Evolutionary conservation across 2,888 invertebrate species (phyloP), one percentile per base, ranked within the genome.

Genomic region (Buathra laborator): DNA sequence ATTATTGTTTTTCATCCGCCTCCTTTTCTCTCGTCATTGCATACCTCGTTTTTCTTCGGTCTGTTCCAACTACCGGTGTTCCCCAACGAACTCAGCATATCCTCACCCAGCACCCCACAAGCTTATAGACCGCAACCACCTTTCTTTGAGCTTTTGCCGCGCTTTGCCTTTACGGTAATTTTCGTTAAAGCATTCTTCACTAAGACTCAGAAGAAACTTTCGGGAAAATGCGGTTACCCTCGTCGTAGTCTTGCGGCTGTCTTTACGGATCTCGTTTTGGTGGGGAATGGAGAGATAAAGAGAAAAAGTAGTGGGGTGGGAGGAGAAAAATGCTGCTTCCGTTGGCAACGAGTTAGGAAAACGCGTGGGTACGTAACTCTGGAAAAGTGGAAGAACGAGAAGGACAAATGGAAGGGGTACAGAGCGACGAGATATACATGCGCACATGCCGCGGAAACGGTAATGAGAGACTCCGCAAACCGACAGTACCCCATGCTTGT

Each of bases 401-500:
- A 68, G 80, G 81, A 72, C 75, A 67, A 62, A 62, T 44, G 29
- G 37, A 19, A 16, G n/a, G 70, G 1, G 12, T 48, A 24, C 12
- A 72, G 66, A 66, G 24, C 14, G n/a, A 72, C 62, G 46, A 32
- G 51, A 79, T 19, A 37, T 59, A 29, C 44, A n/a, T 9, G 14
- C 32, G 29, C 44, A 79, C 74, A 80, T 75, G 71, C 46, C 46
- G 48, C 51, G 66, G 19, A 56, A 64, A 56, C 66, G 48, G 81
- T 87, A 89, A 88, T 85, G 85, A 87, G 74, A 75, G 48, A 82
- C 72, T 78, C 74, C 62, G 62, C 62, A 62, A 71, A 51, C 87
- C 79, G 66, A 68, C 81, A 70, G 81, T 83, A 85, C 37, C 84
- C 76, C 84, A 77, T 71, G 87, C 88, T 89, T 87, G 89, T 89